Conservation (phyloP, 2,888 invertebrate species). For the Drosophila conformis region DNA sequence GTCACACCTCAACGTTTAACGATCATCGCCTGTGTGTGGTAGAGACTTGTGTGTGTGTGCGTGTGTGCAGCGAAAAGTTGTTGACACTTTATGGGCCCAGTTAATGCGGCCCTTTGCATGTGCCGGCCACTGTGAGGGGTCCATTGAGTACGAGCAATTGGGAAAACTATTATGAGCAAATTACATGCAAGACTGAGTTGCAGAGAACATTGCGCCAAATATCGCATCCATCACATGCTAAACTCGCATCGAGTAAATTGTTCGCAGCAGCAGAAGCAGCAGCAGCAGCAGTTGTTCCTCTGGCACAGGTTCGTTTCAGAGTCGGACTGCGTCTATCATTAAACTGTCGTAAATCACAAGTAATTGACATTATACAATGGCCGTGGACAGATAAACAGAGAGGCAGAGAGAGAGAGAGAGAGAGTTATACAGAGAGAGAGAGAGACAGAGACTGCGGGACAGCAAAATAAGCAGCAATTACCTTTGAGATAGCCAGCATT, state of each 20-base stretch:
- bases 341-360: constrained; percentile 81
- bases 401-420: constrained; percentile 2
- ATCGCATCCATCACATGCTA: constrained; percentile 70
- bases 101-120: constrained; percentile 13
- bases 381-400: constrained; percentile 22
- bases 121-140: not conserved
- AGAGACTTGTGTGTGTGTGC: not conserved
- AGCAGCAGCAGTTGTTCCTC: constrained; percentile 1
- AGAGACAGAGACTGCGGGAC: constrained; percentile 8
- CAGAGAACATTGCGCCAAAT: constrained; percentile 62
- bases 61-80: constrained; percentile 27
- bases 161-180: constrained; percentile 65
- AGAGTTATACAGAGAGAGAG: not conserved
- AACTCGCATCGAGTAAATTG: constrained; percentile 61
- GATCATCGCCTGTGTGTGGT: constrained; percentile 15
- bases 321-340: constrained; percentile 67
- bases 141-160: constrained; percentile 18
- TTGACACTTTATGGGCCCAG: constrained; percentile 50
- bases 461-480: constrained; percentile 76
- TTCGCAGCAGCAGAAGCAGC: constrained; percentile 28
- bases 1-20: constrained; percentile 44
- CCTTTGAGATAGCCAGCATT: constrained; percentile 64
- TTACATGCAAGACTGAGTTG: constrained; percentile 76
- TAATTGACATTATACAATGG: constrained; percentile 80
- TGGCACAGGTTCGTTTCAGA: constrained; percentile 40